These are phyloP conservation scores for Rosalia funebris DNA, from an alignment of 2,888 invertebrate species.

Conservation along the genomic window DNA sequence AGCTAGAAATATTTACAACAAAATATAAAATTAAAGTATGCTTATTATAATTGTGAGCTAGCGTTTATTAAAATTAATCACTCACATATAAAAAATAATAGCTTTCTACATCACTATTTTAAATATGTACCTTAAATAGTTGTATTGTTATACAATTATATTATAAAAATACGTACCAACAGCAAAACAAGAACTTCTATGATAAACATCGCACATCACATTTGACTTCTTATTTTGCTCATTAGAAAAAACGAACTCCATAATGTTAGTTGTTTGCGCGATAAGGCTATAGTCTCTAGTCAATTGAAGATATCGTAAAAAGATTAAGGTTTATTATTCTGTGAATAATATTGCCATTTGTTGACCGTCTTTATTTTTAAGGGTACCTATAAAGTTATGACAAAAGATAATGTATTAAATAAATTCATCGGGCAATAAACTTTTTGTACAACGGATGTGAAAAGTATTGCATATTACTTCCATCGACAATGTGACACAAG, in stretches of 20 bases:
- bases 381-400: conserved; percentile 6
- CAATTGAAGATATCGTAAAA: conserved; percentile 17
- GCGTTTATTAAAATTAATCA: too few species aligned
- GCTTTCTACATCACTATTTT: too few species aligned
- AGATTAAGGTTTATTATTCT: conserved; percentile 21
- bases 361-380: conserved; percentile 11
- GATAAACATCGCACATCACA: conserved; percentile 15
- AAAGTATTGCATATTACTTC: too few species aligned
- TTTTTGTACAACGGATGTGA: too few species aligned
- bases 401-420: background rate
- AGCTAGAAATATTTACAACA: too few species aligned
- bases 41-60: too few species aligned
- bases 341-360: conserved; percentile 2
- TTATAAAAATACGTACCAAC: conserved; percentile 12
- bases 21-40: too few species aligned
- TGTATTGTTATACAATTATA: too few species aligned
- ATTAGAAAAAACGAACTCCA: background rate
- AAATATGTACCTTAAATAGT: too few species aligned
- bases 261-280: conserved; percentile 3
- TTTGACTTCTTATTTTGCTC: conserved; percentile 24
- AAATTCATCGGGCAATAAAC: background rate
- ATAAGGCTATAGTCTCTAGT: conserved; percentile 1
- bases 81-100: too few species aligned
- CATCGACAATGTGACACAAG: too few species aligned
- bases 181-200: conserved; percentile 28